phyloP scores from a whole-genome alignment of 2,888 invertebrate genomes.

The Clivina fossor region DNA sequence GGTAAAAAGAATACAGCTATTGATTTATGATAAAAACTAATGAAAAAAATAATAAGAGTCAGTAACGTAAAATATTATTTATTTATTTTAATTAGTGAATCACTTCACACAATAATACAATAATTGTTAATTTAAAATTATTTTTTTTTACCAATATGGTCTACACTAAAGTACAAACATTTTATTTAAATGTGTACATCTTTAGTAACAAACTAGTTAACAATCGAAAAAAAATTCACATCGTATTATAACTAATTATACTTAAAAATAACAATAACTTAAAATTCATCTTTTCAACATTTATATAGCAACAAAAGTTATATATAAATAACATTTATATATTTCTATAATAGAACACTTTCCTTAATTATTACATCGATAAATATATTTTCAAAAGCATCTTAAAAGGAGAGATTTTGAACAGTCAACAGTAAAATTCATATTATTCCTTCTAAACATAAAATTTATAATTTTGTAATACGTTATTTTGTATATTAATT shows the following conservation, averaged over 20 bases:
- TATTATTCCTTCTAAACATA: no score
- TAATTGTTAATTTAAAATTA: slow-evolving; percentile 16
- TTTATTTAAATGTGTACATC: slow-evolving; percentile 24
- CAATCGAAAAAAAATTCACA: slow-evolving; percentile 24
- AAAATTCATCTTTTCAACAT: neutral
- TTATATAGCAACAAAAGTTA: neutral
- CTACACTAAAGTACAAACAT: slow-evolving; percentile 29
- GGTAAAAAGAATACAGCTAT: no score
- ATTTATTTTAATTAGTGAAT: slow-evolving; percentile 23
- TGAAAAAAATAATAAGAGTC: neutral
- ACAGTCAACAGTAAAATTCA: no score
- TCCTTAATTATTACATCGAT: no score
- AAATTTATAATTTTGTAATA: no score
- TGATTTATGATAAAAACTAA: no score
- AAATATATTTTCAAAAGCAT: no score
- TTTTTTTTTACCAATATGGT: slow-evolving; percentile 28
- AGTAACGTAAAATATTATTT: slow-evolving; percentile 9
- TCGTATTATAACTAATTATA: slow-evolving; percentile 9
- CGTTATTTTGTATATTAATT: no score
- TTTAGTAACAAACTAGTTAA: slow-evolving; percentile 18
- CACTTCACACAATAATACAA: slow-evolving; percentile 27
- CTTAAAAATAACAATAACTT: slow-evolving; percentile 25
- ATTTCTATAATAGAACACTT: no score
- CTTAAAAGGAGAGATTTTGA: no score
- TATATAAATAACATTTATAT: no score